These are phyloP conservation scores for Synergus laeviventris DNA, from an alignment of 2,888 invertebrate genomes.

Conservation along the genomic window DNA sequence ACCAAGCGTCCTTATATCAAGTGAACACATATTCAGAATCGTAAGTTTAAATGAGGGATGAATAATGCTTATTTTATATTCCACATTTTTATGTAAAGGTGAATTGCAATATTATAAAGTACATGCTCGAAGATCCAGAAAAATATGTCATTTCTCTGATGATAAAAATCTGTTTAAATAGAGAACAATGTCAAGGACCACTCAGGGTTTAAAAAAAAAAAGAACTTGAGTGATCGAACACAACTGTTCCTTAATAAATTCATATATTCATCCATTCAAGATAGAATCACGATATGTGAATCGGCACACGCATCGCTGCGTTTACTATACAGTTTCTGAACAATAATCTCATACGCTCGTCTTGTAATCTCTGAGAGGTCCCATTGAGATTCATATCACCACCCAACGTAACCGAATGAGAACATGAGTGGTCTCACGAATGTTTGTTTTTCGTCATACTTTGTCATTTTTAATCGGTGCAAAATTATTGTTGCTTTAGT, in stretches of 20 bases:
- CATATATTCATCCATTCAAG: constrained; percentile 47
- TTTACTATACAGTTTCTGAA: constrained; percentile 54
- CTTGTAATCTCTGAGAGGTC: constrained; percentile 60
- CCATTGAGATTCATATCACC: constrained; percentile 66
- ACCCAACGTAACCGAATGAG: constrained; percentile 40
- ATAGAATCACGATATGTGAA: constrained; percentile 58
- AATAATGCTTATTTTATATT: background rate
- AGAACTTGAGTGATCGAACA: constrained; percentile 36
- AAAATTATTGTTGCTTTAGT: constrained; percentile 1
- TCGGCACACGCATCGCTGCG: constrained; percentile 46
- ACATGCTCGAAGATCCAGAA: background rate
- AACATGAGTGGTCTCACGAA: constrained; percentile 29
- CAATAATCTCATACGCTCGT: constrained; percentile 62
- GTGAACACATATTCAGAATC: background rate
- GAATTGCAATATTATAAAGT: background rate
- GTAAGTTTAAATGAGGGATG: constrained; percentile 18
- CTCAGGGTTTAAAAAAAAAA: constrained; percentile 31
- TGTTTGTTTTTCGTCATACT: constrained; percentile 38
- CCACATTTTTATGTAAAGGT: background rate
- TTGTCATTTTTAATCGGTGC: constrained; percentile 30
- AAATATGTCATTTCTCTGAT: background rate
- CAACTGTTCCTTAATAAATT: constrained; percentile 39
- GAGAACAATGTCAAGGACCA: constrained; percentile 34
- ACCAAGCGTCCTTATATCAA: constrained; percentile 30
- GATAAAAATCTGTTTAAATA: constrained; percentile 20